Evolutionary conservation across 1,140 invertebrate species (phyloP).

Genomic region (Whitmania pigra): DNA sequence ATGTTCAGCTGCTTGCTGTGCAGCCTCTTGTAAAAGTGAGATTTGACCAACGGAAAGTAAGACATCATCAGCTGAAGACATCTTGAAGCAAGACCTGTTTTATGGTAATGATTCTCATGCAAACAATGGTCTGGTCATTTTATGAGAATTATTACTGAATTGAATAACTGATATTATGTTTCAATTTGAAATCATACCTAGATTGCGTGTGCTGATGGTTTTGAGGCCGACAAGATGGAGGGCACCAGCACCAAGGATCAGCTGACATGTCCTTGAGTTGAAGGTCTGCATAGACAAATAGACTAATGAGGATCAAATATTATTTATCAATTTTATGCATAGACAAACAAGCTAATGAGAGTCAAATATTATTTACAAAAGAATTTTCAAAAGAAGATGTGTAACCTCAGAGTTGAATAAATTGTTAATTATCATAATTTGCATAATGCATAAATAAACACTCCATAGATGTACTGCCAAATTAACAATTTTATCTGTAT

Average conservation of each 20-base stretch:
- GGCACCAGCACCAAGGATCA: conserved; percentile 87
- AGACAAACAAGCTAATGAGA: too few relatives aligned
- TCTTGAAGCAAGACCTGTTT: conserved; percentile 66
- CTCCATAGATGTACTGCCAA: too few relatives aligned
- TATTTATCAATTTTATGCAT: too few relatives aligned
- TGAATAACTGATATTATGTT: too few relatives aligned
- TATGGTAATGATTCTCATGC: background rate
- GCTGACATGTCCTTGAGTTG: conserved; percentile 80
- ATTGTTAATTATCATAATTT: too few relatives aligned
- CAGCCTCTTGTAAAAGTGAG: conserved; percentile 44
- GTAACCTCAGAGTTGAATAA: too few relatives aligned
- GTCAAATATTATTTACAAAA: too few relatives aligned
- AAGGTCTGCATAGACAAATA: conserved; percentile 53
- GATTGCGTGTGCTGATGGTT: conserved; percentile 85
- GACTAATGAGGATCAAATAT: too few relatives aligned
- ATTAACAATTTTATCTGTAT: too few relatives aligned
- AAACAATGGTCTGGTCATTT: background rate
- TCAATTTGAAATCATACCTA: too few relatives aligned
- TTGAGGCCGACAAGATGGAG: conserved; percentile 84
- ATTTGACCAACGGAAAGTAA: conserved; percentile 45
- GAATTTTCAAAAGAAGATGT: too few relatives aligned
- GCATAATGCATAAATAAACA: too few relatives aligned
- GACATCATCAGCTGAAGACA: conserved; percentile 58
- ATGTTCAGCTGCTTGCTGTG: conserved; percentile 39
- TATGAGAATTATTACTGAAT: background rate